Percentiles rank a stretch among this genome's conserved stretches.
phyloP scores from a whole-genome alignment of 1,140 invertebrate genomes.

The Hycleus cichorii region DNA sequence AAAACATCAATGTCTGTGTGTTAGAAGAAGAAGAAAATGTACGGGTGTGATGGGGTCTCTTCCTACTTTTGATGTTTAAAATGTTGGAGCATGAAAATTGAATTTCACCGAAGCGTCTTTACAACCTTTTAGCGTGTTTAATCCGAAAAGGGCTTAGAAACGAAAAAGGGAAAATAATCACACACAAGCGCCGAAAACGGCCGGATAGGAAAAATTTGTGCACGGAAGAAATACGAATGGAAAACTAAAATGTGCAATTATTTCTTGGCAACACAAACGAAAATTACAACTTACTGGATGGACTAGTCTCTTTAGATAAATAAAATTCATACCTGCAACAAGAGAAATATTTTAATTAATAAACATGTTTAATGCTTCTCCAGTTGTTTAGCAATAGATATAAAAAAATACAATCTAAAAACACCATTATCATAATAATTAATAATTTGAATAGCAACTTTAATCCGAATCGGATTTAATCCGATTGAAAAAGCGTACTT shows the following conservation, averaged over 20 bases:
- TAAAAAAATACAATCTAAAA: no score
- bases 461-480: constrained; percentile 22
- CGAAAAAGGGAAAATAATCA: no score
- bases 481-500: constrained; percentile 22
- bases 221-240: no score
- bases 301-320: no score
- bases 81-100: constrained; percentile 34
- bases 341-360: no score
- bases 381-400: no score
- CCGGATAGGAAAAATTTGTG: no score
- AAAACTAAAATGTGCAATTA: constrained; percentile 26
- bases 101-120: constrained; percentile 31
- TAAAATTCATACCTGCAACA: no score
- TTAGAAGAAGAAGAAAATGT: not conserved
- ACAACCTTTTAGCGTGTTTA: constrained; percentile 34
- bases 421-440: constrained; percentile 9
- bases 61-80: constrained; percentile 34
- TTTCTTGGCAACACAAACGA: constrained; percentile 8
- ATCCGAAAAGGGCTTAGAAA: constrained; percentile 29
- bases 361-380: no score
- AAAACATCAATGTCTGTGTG: no score
- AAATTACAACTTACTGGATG: no score
- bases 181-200: no score
- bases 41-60: constrained; percentile 29
- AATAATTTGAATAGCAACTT: not conserved